phyloP scores from a whole-genome alignment of 2,888 invertebrate genomes.

The Azorinus chamasolen region DNA sequence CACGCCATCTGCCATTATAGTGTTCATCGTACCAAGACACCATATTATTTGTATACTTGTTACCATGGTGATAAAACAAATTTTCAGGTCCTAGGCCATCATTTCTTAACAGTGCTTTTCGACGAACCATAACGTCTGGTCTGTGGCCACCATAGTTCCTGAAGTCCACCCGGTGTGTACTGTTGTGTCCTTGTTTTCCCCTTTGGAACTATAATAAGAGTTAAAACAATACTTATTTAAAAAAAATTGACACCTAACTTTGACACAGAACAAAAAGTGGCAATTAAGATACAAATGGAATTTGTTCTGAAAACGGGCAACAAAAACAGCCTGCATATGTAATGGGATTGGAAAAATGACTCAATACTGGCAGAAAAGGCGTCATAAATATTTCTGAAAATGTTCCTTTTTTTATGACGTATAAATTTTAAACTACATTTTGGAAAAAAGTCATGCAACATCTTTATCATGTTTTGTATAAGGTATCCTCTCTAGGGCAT shows the following conservation, averaged over 20 bases:
- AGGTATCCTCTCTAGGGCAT: too few species aligned
- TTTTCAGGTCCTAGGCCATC: conserved; percentile 82
- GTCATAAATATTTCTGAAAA: too few species aligned
- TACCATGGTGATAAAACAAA: conserved; percentile 85
- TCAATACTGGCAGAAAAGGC: too few species aligned
- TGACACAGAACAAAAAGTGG: too few species aligned
- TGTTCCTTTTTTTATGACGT: too few species aligned
- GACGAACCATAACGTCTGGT: conserved; percentile 81
- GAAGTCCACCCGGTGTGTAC: conserved; percentile 83
- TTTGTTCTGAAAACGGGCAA: too few species aligned
- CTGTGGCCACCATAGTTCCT: conserved; percentile 72
- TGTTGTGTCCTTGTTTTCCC: conserved; percentile 78
- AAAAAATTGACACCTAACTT: background rate
- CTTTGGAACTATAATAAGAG: conserved; percentile 78
- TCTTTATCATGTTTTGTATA: too few species aligned
- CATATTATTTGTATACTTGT: conserved; percentile 82
- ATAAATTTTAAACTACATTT: too few species aligned
- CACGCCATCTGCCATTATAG: conserved; percentile 81
- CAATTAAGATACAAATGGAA: too few species aligned
- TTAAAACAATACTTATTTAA: background rate
- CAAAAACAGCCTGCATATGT: too few species aligned
- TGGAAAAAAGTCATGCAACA: too few species aligned
- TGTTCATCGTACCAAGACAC: conserved; percentile 85
- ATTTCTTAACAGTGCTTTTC: conserved; percentile 79
- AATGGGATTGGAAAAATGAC: too few species aligned